A percentile compares a stretch with the other conserved stretches of the same genome.
phyloP scores from a whole-genome alignment of 1,140 invertebrate species.

The Ostrea edulis region DNA sequence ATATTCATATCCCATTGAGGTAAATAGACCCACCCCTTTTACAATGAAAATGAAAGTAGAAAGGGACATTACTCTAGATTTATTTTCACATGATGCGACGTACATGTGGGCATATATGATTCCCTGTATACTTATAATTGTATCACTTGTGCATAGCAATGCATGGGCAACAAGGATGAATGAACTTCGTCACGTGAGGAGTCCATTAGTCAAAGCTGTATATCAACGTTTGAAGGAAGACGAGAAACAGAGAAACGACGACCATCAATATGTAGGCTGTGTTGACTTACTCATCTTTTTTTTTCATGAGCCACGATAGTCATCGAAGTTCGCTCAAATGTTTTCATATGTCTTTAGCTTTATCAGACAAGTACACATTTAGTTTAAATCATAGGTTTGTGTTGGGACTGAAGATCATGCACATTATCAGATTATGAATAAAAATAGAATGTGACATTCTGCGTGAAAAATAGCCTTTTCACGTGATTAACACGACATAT shows the following conservation, averaged over 20 bases:
- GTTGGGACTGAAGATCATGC: too few species aligned
- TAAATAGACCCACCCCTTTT: not conserved
- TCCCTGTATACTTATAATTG: not conserved
- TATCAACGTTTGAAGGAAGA: slow-evolving; percentile 86
- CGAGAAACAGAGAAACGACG: slow-evolving; percentile 77
- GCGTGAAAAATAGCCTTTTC: too few species aligned
- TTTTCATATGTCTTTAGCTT: too few species aligned
- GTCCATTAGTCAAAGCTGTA: slow-evolving; percentile 84
- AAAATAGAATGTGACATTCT: too few species aligned
- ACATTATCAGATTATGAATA: too few species aligned
- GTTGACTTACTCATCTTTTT: not conserved
- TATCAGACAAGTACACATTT: too few species aligned
- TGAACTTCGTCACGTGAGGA: slow-evolving; percentile 75
- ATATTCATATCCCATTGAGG: too few species aligned
- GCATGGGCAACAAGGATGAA: not conserved
- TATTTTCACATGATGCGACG: slow-evolving; percentile 2
- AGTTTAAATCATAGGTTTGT: too few species aligned
- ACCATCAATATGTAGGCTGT: slow-evolving; percentile 55
- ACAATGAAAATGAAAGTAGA: slow-evolving; percentile 2
- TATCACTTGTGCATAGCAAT: not conserved
- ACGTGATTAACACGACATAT: too few species aligned
- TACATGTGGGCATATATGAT: not conserved
- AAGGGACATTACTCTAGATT: not conserved
- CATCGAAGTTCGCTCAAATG: too few species aligned
- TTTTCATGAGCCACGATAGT: not conserved